phyloP scores from a whole-genome alignment of 2,113 vertebrate genomes.

The Fukomys damarensis region DNA sequence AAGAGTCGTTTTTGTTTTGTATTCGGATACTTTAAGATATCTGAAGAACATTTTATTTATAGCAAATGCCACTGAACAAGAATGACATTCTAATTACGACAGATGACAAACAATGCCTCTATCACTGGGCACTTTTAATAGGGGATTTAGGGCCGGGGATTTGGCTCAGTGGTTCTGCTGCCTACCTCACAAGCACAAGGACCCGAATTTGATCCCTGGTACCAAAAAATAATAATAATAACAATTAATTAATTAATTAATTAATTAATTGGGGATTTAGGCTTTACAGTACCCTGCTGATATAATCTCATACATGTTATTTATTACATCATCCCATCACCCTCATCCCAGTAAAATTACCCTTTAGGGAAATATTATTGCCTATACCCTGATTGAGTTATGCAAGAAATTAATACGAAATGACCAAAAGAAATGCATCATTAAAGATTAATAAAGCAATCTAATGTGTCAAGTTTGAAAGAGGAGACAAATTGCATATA shows the following conservation, averaged over 20 bases:
- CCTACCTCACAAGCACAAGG: too few species aligned
- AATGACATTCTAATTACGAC: constrained; percentile 66
- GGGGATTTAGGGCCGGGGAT: constrained; percentile 75
- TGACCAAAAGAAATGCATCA: constrained; percentile 79
- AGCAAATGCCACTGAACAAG: constrained; percentile 70
- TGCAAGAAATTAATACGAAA: constrained; percentile 83
- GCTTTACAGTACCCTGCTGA: constrained; percentile 67
- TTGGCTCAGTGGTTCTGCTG: too few species aligned
- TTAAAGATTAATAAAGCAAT: constrained; percentile 79
- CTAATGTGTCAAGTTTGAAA: constrained; percentile 77
- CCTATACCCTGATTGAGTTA: constrained; percentile 76
- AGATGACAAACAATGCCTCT: constrained; percentile 73
- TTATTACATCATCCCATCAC: constrained; percentile 66
- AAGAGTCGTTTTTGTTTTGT: constrained; percentile 62
- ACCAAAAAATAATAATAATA: too few species aligned
- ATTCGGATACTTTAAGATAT: constrained; percentile 71
- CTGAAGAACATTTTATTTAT: constrained; percentile 66
- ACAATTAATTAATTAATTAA: too few species aligned
- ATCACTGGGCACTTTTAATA: constrained; percentile 85
- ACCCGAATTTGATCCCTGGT: too few species aligned
- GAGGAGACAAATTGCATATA: constrained; percentile 82
- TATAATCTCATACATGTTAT: constrained; percentile 40
- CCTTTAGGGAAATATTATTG: constrained; percentile 75
- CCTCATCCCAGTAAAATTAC: constrained; percentile 69
- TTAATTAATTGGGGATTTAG: constrained; percentile 79